phyloP scores from a whole-genome alignment of 2,113 vertebrate species.

The Steatornis caripensis region DNA sequence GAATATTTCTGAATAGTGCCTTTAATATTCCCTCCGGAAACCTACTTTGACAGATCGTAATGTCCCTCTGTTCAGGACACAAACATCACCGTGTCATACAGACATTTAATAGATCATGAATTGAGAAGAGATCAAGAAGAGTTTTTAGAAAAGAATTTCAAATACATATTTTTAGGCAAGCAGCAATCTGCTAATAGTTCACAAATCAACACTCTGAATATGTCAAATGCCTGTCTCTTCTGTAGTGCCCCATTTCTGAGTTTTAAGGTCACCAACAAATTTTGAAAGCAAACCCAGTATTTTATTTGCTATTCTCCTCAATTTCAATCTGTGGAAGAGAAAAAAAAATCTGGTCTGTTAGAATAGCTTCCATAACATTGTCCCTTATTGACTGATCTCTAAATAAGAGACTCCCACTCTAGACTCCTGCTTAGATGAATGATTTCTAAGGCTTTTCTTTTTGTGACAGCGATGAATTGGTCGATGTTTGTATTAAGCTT shows the following conservation, averaged over 20 bases:
- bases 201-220: conserved; percentile 9
- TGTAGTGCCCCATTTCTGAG: neutral
- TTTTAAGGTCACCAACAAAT: neutral
- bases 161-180: conserved; percentile 40
- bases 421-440: conserved; percentile 12
- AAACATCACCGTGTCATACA: neutral
- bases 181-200: conserved; percentile 22
- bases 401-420: conserved; percentile 30
- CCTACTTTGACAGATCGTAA: neutral
- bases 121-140: conserved; percentile 16
- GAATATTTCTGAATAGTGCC: conserved; percentile 18
- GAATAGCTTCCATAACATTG: neutral
- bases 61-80: neutral
- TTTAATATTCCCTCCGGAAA: conserved; percentile 17
- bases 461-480: neutral
- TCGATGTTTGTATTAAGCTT: conserved; percentile 25
- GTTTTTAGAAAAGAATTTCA: conserved; percentile 36
- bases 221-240: neutral
- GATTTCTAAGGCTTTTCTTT: conserved; percentile 15
- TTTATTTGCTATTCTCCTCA: neutral
- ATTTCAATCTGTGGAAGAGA: neutral
- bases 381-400: neutral
- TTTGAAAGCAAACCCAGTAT: neutral
- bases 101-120: neutral
- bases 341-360: neutral